Evolutionary conservation across 2,888 invertebrate genomes (phyloP).

Genomic region (Pseudococcus jackbeardsleyi): DNA sequence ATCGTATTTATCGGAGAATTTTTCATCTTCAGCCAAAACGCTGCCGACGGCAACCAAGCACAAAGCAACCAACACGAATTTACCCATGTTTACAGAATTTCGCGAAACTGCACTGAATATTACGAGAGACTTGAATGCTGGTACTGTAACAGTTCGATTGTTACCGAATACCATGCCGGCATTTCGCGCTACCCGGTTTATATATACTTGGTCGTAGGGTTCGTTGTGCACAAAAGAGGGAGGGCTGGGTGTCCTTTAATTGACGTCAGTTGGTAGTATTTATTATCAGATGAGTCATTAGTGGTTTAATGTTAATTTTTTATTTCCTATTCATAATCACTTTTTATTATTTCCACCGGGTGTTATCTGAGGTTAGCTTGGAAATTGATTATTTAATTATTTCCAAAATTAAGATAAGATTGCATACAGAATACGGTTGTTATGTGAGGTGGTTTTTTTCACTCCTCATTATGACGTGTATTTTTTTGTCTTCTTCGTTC

Average conservation of each 20-base stretch:
- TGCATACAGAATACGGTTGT: background rate
- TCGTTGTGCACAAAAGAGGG: conserved; percentile 4
- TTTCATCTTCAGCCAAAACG: conserved; percentile 70
- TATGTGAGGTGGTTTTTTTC: background rate
- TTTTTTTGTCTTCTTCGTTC: background rate
- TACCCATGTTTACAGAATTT: conserved; percentile 62
- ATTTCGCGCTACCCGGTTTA: conserved; percentile 6
- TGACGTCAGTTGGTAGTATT: conserved; percentile 57
- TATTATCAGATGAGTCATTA: conserved; percentile 59
- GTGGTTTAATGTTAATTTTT: conserved; percentile 60
- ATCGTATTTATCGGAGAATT: conserved; percentile 79
- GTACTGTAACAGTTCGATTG: conserved; percentile 58
- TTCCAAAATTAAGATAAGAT: conserved; percentile 40
- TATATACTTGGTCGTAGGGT: conserved; percentile 38
- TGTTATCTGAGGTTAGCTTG: background rate
- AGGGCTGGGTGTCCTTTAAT: conserved; percentile 59
- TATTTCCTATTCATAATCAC: conserved; percentile 61
- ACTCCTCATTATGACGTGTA: background rate
- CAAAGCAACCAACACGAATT: conserved; percentile 65
- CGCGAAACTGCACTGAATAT: background rate
- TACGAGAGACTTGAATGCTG: conserved; percentile 51
- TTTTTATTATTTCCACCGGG: conserved; percentile 55
- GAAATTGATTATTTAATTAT: conserved; percentile 43
- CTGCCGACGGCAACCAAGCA: conserved; percentile 65
- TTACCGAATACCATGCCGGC: conserved; percentile 56